Percentiles rank a stretch among this genome's conserved stretches.
phyloP scores from a whole-genome alignment of 1,140 invertebrate genomes.

The Nasonia longicornis region DNA sequence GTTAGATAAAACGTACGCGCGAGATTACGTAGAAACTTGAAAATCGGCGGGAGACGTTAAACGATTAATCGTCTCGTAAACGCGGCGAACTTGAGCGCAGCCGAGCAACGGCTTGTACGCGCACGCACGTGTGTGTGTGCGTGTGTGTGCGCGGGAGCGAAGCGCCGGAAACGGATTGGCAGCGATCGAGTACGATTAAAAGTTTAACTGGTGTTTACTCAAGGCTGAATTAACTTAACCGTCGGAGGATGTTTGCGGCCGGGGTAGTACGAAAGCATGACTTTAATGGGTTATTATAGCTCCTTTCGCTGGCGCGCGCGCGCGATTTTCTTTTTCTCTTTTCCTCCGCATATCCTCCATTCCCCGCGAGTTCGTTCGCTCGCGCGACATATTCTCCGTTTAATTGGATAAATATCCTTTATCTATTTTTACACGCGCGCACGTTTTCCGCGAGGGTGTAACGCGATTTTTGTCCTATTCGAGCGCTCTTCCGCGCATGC shows the following conservation, averaged over 20 bases:
- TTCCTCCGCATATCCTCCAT: not conserved
- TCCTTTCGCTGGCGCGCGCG: too few species aligned
- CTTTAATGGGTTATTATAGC: slow-evolving; percentile 42
- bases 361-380: not conserved
- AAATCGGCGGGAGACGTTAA: slow-evolving; percentile 34
- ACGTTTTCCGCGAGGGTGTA: too few species aligned
- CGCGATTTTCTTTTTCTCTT: not conserved
- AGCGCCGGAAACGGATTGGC: slow-evolving; percentile 28
- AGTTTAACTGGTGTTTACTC: slow-evolving; percentile 47
- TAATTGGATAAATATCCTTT: too few species aligned
- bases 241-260: slow-evolving; percentile 42
- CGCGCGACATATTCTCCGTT: too few species aligned
- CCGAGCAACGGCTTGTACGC: not conserved
- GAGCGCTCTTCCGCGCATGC: too few species aligned
- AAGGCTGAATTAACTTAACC: slow-evolving; percentile 45
- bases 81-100: not conserved
- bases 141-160: not conserved
- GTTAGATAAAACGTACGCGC: not conserved
- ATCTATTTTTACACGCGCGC: too few species aligned
- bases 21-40: slow-evolving; percentile 27
- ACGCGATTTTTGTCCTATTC: too few species aligned
- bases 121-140: not conserved
- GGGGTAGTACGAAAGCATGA: slow-evolving; percentile 16
- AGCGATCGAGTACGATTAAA: slow-evolving; percentile 43
- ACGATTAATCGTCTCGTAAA: slow-evolving; percentile 35